Evolutionary conservation across 2,113 vertebrate species (phyloP), one percentile per base, ranked within the genome.

Genomic region (Xiphorhynchus elegans): DNA sequence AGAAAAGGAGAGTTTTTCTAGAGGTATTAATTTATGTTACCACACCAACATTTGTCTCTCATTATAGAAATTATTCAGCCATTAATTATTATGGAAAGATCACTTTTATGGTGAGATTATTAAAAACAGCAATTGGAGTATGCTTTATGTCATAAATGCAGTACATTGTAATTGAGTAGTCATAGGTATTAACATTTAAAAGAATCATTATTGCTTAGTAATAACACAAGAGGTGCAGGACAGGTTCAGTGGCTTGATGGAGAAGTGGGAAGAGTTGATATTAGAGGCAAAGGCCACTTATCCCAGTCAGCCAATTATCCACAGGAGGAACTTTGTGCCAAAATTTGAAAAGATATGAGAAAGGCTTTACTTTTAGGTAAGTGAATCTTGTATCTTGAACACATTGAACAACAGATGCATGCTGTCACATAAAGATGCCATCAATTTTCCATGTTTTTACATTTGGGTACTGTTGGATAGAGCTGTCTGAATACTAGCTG

Each of bases 71-170:
- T 91, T 76, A 91, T 79, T 84, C 66, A 87, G n/a, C 47, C 77
- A 87, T 79, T 92, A 89, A 84, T 94, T 91, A 63, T 83, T 80
- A 50, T 39, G 29, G 55, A 95, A 92, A 77, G 47, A 73, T 26
- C 42, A 26, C 13, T 88, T 95, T 87, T 91, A 77, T 56, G 35
- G 55, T 68, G 47, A 70, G 42, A 50, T 74, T 91, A 90, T 83
- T 89, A 66, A 82, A 85, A 95, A 50, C 10, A 67, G 78, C 90
- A 91, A 85, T 73, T 69, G 42, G 21, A 82, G 18, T 12, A 56
- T 58, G 46, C 8, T 87, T 67, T 63, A 47, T 74, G 50, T 25
- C 40, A 87, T 73, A 67, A 91, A 87, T 79, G 72, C 33, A 78
- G 58, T 68, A 69, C 5, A 8, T 60, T 47, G 13, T 31, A 72